A percentile compares a stretch with the other conserved stretches of the same genome.
Evolutionary conservation across 2,113 vertebrate species (phyloP).

Genomic region (Tretioscincus oriximinensis): DNA sequence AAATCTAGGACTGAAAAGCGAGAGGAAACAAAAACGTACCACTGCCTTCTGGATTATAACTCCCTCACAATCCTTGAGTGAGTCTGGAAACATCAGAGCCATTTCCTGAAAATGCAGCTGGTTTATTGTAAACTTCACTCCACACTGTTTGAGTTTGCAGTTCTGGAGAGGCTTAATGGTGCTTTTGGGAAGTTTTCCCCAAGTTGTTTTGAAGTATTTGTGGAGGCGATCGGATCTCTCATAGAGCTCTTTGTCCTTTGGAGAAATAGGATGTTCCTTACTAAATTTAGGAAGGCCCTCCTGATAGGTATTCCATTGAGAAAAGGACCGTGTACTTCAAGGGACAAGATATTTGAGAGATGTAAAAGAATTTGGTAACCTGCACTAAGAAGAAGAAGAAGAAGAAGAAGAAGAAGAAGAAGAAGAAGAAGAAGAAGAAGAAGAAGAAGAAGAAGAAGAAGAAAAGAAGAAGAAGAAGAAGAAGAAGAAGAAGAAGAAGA

Average conservation of each 20-base stretch:
- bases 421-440: too few species aligned
- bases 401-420: too few species aligned
- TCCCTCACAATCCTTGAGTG: neutral
- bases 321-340: neutral
- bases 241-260: neutral
- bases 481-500: too few species aligned
- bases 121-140: neutral
- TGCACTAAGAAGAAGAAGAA: too few species aligned
- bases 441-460: too few species aligned
- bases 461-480: too few species aligned
- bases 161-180: neutral
- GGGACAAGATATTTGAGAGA: too few species aligned
- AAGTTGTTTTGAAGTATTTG: neutral
- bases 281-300: neutral
- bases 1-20: neutral
- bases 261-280: neutral
- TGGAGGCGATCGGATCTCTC: neutral
- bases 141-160: neutral
- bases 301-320: neutral
- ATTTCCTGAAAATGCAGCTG: slow-evolving; percentile 1
- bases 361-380: too few species aligned
- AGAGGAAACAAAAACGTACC: neutral
- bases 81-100: neutral
- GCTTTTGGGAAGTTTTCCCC: neutral
- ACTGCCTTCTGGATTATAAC: neutral